Evolutionary conservation across 2,888 invertebrate species (phyloP), one percentile per base, ranked within the genome.

Genomic region (Polylopha cassiicola): DNA sequence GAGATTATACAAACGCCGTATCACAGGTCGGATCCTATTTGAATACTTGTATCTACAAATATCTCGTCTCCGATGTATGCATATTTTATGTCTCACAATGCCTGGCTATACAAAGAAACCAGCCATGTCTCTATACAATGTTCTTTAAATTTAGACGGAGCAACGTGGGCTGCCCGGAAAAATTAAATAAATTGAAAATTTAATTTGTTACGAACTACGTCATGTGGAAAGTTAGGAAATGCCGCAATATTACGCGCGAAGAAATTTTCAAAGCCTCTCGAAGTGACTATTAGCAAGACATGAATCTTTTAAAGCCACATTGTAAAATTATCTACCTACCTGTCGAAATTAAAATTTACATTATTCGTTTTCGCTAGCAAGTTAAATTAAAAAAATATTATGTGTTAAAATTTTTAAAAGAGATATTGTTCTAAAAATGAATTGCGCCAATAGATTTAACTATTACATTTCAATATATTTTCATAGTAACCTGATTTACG

Each of bases 1-100:
- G 33, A 41, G 41, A 43, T 39, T 51, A 43, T 50, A 50, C 47
- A 43, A 45, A 50, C 44, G 43, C 30, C 37, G 47, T 46, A 30
- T 32, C 37, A 28, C 29, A 29, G 48, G 45, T 44, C 49, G 39
- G 50, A 49, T 55, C 39, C 37, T 37, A 44, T 43, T 37, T 41
- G 37, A 39, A 46, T 39, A 38, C 27, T 39, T 30, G 34, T 30
- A 16, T 33, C 23, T 41, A 36, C 30, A 29, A 41, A 36, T 36
- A 16, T 22, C 16, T 36, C 29, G 29, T 36, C 41, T 41, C 34
- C 29, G 16, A 21, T 23, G 24, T 41, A 41, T 36, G 26, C 30
- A 41, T 41, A 41, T 41, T 34, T 41, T 24, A 41, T 36, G 36
- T 20, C 21, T 29, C 41, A 30, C 24, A 16, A 36, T 16, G 26